Evolutionary conservation across 1,140 invertebrate species (phyloP), one percentile per base, ranked within the genome.

Genomic region (Idris sp.): DNA sequence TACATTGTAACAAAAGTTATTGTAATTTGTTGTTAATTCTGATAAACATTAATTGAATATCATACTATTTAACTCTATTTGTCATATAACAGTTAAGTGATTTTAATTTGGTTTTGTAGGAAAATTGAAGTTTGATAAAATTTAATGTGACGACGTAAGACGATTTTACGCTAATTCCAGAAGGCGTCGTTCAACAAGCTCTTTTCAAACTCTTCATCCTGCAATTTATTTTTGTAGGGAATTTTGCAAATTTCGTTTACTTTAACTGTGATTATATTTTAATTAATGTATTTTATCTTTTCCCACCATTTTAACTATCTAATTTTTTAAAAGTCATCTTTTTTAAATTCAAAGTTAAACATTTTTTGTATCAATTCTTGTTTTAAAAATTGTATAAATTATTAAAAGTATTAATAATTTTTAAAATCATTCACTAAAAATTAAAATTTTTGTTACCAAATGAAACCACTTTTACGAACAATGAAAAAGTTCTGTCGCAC

Each of bases 21-120:
- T n/a, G n/a, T n/a, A n/a, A n/a, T n/a, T n/a, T n/a, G n/a, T n/a
- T n/a, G n/a, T n/a, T 6, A 22, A 6, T 22, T 22, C 19, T 6
- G 19, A 22, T 22, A 22, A 61, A 40, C 56, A 11, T 35, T 61
- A 61, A 48, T 61, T 48, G 49, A 61, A 61, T 22, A 49, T 10
- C 25, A 48, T 61, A n/a, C n/a, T 48, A 48, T 59, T 59, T 15
- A 48, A 31, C 43, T 30, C 48, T 48, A 61, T 40, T 30, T 48
- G 43, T 48, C 33, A 31, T 40, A 61, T 40, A 40, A 35, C 40
- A 46, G 41, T 59, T 36, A 58, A 30, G 16, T 44, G 22, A 62
- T 62, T 49, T 62, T 51, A 51, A 62, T 49, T 36, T 19, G 14
- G 19, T 26, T n/a, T 44, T 22, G 19, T 2, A 14, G 40, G 25